Percentiles rank a stretch among this genome's conserved stretches.
Conservation (phyloP, 2,888 invertebrate genomes). For the Noctua pronuba region DNA sequence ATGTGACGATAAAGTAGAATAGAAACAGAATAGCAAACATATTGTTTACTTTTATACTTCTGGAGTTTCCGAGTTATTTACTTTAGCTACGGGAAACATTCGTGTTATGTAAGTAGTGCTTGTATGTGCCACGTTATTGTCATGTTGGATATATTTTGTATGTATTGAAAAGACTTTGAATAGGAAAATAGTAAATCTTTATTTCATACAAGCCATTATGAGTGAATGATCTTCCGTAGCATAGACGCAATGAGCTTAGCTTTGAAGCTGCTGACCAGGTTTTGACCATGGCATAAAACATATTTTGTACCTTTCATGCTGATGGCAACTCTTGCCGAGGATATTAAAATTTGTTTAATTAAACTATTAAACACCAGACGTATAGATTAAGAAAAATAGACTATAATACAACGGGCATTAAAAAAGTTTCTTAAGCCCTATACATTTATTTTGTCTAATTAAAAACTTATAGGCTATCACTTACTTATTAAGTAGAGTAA, state of each 20-base stretch:
- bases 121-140: constrained; percentile 31
- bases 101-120: constrained; percentile 44
- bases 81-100: constrained; percentile 37
- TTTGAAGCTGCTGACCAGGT: not conserved
- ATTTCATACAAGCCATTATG: not conserved
- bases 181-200: not conserved
- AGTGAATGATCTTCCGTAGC: not conserved
- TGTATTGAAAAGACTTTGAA: constrained; percentile 8
- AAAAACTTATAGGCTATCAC: not conserved
- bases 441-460: not conserved
- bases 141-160: constrained; percentile 14
- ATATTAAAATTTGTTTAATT: not conserved
- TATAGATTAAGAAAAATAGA: not conserved
- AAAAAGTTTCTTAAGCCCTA: not conserved
- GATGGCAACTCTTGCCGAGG: not conserved
- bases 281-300: not conserved
- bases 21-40: constrained; percentile 57
- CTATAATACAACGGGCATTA: not conserved
- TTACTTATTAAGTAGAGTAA: too few species aligned
- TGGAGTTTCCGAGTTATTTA: constrained; percentile 56
- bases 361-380: not conserved
- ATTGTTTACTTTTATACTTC: constrained; percentile 58
- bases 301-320: not conserved
- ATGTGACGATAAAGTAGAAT: constrained; percentile 55
- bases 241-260: not conserved